Conservation (phyloP, 2,888 invertebrate genomes). For the Pandemis heparana region DNA sequence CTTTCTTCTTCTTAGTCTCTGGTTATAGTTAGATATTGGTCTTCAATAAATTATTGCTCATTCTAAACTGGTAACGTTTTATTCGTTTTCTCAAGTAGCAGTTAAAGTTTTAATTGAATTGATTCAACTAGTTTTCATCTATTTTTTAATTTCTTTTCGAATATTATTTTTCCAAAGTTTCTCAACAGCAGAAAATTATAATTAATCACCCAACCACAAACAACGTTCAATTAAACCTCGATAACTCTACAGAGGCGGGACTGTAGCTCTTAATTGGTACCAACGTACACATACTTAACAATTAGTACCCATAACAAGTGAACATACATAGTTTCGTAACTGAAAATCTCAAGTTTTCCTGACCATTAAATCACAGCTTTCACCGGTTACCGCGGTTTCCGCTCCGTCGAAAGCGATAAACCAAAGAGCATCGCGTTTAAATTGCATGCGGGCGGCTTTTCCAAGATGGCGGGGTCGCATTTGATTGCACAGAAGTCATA, state of each 20-base stretch:
- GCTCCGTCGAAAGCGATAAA: conserved; percentile 30
- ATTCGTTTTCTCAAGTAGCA: too few relatives aligned
- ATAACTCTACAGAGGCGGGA: neutral
- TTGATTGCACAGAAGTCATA: too few relatives aligned
- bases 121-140: too few relatives aligned
- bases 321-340: conserved; percentile 4
- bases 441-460: conserved; percentile 20
- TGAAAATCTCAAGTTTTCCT: conserved; percentile 15
- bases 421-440: conserved; percentile 6
- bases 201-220: neutral
- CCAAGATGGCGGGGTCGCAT: neutral
- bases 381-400: conserved; percentile 30
- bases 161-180: too few relatives aligned
- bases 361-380: conserved; percentile 35
- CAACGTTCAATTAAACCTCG: neutral
- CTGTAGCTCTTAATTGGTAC: neutral
- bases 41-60: too few relatives aligned
- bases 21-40: too few relatives aligned
- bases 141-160: too few relatives aligned
- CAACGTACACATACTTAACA: neutral
- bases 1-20: too few relatives aligned
- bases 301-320: neutral
- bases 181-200: neutral
- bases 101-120: too few relatives aligned
- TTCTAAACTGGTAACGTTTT: too few relatives aligned